Base-by-base conservation (phyloP, 2,797 vertebrate species). In the Enteromius thamalakanensis region DNA sequence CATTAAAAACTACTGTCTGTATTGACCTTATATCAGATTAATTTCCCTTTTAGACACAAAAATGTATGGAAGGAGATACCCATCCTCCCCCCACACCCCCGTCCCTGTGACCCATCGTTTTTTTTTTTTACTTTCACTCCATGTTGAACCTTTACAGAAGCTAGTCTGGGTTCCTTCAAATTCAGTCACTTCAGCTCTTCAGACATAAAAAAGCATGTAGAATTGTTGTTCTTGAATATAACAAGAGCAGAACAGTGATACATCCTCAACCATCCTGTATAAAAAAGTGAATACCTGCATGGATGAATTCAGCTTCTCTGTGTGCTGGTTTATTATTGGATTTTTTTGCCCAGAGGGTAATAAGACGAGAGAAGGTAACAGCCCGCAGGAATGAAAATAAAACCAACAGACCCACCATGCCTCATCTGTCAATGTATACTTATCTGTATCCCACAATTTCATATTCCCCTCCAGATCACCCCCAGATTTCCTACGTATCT, bases 271-370 rank as follows among this genome's bases (percentile, higher is more conserved):
- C 0, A 6, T 26, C 17, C 67, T 65, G 34, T 29, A 53, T 71
- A 62, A 55, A 42, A 64, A 65, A 34, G 42, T 79, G n/a, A 65
- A 80, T 40, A 58, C 40, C 14, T 76, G n/a, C 23, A 79, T 67
- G 71, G 53, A 79, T 67, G 42, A 29, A 45, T 60, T 62, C 51
- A 76, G 9, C 53, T 80, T 29, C n/a, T 11, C 21, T 51, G 19
- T 62, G 58, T 7, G 51, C 64, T 82, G 49, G 76, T 32, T 72
- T 83, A 74, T 83, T 80, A 80, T 74, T 69, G 78, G n/a, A 76
- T 26, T 55, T 79, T 79, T 76, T 60, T 80, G 76, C 40, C 85
- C 76, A 60, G 29, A 70, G 78, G 71, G 78, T 65, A 76, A 84
- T 84, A 84, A 80, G 42, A 55, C 71, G 26, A 76, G 71, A 10